A percentile compares a stretch with the other conserved stretches of the same genome.
Evolutionary conservation across 2,888 invertebrate species (phyloP).

Genomic region (Limnephilus auricula): DNA sequence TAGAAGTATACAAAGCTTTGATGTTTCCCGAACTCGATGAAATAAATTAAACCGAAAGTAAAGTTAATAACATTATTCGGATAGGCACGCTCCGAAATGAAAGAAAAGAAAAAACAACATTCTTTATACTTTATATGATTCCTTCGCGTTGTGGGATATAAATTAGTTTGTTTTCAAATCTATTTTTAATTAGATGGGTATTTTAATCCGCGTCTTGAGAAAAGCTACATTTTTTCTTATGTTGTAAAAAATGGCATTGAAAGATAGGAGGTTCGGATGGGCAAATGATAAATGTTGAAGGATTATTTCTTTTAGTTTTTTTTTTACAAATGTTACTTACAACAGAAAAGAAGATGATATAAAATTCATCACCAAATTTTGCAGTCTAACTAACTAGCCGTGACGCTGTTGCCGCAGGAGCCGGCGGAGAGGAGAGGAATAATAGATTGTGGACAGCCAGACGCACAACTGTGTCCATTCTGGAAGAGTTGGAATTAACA

Average conservation of each 20-base stretch:
- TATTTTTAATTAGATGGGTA: not conserved
- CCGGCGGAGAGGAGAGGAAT: too few species aligned
- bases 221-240: not conserved
- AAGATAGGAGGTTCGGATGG: not conserved
- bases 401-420: too few species aligned
- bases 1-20: not conserved
- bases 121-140: not conserved
- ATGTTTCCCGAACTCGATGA: constrained; percentile 32
- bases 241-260: not conserved
- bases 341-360: too few species aligned
- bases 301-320: not conserved
- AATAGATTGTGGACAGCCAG: too few species aligned
- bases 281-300: not conserved
- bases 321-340: too few species aligned
- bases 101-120: constrained; percentile 9
- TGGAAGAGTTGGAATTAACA: too few species aligned
- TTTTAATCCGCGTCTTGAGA: not conserved
- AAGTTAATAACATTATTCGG: constrained; percentile 20
- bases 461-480: too few species aligned
- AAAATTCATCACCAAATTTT: too few species aligned
- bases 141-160: not conserved
- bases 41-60: constrained; percentile 29
- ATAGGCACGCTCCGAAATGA: not conserved
- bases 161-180: not conserved
- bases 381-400: too few species aligned